Percentiles rank a stretch among this genome's conserved stretches.
These are phyloP conservation scores for Teleogryllus oceanicus DNA, from an alignment of 2,888 invertebrate genomes.

Conservation along the genomic window DNA sequence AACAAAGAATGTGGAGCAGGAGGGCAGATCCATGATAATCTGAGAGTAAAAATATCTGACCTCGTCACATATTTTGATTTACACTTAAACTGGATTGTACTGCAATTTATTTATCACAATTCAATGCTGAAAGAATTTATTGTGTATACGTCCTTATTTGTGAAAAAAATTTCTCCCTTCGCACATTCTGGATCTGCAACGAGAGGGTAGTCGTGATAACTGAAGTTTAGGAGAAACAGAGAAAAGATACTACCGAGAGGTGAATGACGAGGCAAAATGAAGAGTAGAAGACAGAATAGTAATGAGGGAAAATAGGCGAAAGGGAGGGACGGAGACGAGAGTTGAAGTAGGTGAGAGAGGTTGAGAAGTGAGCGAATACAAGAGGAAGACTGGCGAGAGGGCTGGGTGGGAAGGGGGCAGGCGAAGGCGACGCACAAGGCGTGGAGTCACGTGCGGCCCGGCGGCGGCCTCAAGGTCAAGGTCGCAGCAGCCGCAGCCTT, in stretches of 20 bases:
- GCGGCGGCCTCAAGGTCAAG: neutral
- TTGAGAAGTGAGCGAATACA: neutral
- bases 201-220: too few relatives aligned
- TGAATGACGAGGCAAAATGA: neutral
- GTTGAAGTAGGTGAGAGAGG: neutral
- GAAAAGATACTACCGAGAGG: neutral
- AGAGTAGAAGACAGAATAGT: neutral
- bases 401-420: neutral
- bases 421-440: neutral
- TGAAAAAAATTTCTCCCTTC: too few relatives aligned
- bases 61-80: too few relatives aligned
- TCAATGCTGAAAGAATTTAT: too few relatives aligned
- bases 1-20: too few relatives aligned
- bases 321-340: neutral
- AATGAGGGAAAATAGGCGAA: neutral
- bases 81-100: too few relatives aligned
- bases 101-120: too few relatives aligned
- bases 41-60: too few relatives aligned
- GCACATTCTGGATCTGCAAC: too few relatives aligned
- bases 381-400: neutral
- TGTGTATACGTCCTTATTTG: too few relatives aligned
- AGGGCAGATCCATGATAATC: too few relatives aligned
- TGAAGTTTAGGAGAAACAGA: slow-evolving; percentile 36
- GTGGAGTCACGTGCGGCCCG: neutral
- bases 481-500: neutral